Conservation (phyloP, 2,888 invertebrate species). For the Megaustenia siamemsis region DNA sequence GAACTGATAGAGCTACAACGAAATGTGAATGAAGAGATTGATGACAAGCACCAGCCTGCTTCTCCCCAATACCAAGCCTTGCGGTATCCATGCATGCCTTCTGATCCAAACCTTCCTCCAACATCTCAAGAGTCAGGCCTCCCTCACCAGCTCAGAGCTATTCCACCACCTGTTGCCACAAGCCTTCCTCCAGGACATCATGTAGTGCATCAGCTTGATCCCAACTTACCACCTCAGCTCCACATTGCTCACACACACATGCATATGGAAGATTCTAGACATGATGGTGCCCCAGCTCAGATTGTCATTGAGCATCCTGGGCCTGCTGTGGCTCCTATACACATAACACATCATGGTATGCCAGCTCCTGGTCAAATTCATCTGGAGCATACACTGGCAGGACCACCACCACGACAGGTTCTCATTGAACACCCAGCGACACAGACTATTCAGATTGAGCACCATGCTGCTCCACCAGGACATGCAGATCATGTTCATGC, state of each 20-base stretch:
- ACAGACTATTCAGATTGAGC: constrained; percentile 46
- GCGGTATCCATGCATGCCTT: constrained; percentile 47
- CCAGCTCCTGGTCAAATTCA: constrained; percentile 36
- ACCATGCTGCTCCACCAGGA: constrained; percentile 14
- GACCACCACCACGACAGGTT: constrained; percentile 40
- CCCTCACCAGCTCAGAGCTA: constrained; percentile 14
- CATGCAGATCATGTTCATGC: constrained; percentile 36
- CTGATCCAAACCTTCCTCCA: constrained; percentile 50
- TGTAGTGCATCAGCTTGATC: constrained; percentile 44
- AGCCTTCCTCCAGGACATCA: constrained; percentile 38
- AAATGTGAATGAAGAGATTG: constrained; percentile 11
- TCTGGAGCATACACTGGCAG: constrained; percentile 44
- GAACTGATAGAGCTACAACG: not conserved
- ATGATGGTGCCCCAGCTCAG: constrained; percentile 34
- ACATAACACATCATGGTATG: constrained; percentile 36
- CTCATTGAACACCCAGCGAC: constrained; percentile 44
- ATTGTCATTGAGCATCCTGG: constrained; percentile 50
- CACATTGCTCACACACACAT: constrained; percentile 45
- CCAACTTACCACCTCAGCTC: constrained; percentile 42
- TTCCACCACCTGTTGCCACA: constrained; percentile 7
- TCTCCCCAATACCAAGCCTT: constrained; percentile 52
- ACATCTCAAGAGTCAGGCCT: constrained; percentile 37
- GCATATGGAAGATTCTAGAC: constrained; percentile 43
- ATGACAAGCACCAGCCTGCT: constrained; percentile 28
- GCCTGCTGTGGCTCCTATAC: constrained; percentile 38